A percentile compares a stretch with the other conserved stretches of the same genome.
Conservation (phyloP, 2,113 vertebrate species). For the Nerophis lumbriciformis region DNA sequence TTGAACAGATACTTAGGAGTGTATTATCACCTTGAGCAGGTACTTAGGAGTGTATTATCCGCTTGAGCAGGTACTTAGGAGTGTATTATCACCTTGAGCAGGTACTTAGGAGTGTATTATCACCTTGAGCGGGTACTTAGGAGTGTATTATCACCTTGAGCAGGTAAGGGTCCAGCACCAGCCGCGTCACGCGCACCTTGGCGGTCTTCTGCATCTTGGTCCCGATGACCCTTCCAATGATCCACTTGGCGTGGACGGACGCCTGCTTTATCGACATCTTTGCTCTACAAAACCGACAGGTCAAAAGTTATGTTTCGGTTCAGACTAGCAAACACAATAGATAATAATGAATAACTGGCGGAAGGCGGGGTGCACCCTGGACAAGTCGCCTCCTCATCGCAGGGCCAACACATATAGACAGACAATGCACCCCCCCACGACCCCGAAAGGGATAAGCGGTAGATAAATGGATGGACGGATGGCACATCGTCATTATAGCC, state of each 20-base stretch:
- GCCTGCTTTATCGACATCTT: conserved; percentile 80
- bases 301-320: neutral
- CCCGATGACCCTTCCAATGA: conserved; percentile 90
- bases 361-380: too few relatives aligned
- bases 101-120: neutral
- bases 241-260: conserved; percentile 89
- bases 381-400: too few relatives aligned
- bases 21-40: too few relatives aligned
- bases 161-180: conserved; percentile 89
- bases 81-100: neutral
- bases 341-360: too few relatives aligned
- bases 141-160: conserved; percentile 77
- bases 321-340: neutral
- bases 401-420: too few relatives aligned
- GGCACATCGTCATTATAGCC: too few relatives aligned
- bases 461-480: too few relatives aligned
- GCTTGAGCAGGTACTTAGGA: too few relatives aligned
- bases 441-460: too few relatives aligned
- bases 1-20: neutral
- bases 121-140: too few relatives aligned
- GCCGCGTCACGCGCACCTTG: conserved; percentile 91
- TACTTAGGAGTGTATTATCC: neutral
- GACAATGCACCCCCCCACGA: too few relatives aligned
- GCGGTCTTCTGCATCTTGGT: conserved; percentile 94
- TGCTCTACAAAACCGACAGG: neutral